A percentile compares a stretch with the other conserved stretches of the same genome.
These are phyloP conservation scores for Tribolium castaneum DNA, from an alignment of 1,140 invertebrate genomes.

Conservation along the genomic window DNA sequence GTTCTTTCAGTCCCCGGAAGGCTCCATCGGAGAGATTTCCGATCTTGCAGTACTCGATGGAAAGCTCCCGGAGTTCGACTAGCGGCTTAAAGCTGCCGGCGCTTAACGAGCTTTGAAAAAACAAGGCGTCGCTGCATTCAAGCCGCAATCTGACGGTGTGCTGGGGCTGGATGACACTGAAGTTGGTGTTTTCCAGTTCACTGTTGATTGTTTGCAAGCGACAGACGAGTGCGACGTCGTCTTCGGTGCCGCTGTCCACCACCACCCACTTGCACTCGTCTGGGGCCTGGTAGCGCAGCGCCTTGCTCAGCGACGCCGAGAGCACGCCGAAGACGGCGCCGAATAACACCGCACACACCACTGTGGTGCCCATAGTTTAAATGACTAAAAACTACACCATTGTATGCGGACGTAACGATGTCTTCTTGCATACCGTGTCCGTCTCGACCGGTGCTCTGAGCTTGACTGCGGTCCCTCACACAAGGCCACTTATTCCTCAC, in stretches of 20 bases:
- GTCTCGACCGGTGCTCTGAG: conserved; percentile 53
- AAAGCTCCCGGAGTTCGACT: conserved; percentile 83
- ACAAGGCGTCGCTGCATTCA: conserved; percentile 85
- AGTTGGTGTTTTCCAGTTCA: conserved; percentile 89
- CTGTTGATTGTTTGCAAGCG: conserved; percentile 87
- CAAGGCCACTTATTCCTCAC: conserved; percentile 59
- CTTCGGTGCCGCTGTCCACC: conserved; percentile 71
- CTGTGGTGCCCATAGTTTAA: conserved; percentile 59
- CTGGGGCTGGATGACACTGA: conserved; percentile 88
- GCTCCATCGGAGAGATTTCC: conserved; percentile 87
- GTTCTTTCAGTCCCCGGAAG: conserved; percentile 82
- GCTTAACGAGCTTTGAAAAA: conserved; percentile 88
- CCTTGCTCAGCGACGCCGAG: conserved; percentile 76
- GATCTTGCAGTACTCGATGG: conserved; percentile 92
- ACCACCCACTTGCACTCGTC: conserved; percentile 87
- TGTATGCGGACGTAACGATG: conserved; percentile 49
- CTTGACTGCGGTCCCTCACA: conserved; percentile 58
- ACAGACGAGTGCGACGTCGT: conserved; percentile 82
- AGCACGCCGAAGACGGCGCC: conserved; percentile 76
- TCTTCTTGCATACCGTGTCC: conserved; percentile 58
- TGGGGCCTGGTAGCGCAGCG: conserved; percentile 81
- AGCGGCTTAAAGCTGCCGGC: conserved; percentile 86
- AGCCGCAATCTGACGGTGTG: conserved; percentile 84
- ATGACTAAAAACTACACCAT: conserved; percentile 55
- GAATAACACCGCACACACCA: conserved; percentile 68